phyloP scores from a whole-genome alignment of 2,797 vertebrate species.

The Pangasius sanitwongsei region DNA sequence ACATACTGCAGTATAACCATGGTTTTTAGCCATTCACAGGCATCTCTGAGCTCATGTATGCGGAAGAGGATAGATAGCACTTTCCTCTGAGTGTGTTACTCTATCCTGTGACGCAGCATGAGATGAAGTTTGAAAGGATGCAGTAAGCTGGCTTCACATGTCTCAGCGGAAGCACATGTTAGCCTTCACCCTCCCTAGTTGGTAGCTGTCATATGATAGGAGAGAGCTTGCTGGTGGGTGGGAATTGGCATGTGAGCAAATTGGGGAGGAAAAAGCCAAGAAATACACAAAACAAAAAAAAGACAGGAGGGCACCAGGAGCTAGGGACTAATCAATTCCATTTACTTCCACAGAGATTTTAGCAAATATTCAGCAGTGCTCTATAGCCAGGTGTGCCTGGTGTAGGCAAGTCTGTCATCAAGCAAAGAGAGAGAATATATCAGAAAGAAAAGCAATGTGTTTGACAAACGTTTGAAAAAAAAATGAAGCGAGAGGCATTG shows the following conservation, averaged over 20 bases:
- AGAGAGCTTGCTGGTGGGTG: not conserved
- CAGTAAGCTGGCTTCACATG: not conserved
- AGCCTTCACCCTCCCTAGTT: not conserved
- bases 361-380: not conserved
- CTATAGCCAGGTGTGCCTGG: not conserved
- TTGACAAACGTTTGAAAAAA: not conserved
- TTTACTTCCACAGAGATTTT: slow-evolving; percentile 36
- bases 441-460: not conserved
- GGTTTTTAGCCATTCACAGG: not conserved
- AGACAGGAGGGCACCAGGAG: not conserved
- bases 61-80: not conserved
- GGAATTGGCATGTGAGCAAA: not conserved
- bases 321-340: not conserved
- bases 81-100: not conserved
- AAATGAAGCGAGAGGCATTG: not conserved
- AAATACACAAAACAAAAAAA: not conserved
- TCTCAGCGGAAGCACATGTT: not conserved
- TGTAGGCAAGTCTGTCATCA: not conserved
- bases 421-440: not conserved
- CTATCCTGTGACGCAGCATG: not conserved
- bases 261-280: not conserved
- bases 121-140: not conserved
- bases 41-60: not conserved
- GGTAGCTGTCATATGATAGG: not conserved
- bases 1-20: not conserved